Conservation (phyloP, 35 echinoderm and acorn worm species). For the Strongylocentrotus purpuratus region DNA sequence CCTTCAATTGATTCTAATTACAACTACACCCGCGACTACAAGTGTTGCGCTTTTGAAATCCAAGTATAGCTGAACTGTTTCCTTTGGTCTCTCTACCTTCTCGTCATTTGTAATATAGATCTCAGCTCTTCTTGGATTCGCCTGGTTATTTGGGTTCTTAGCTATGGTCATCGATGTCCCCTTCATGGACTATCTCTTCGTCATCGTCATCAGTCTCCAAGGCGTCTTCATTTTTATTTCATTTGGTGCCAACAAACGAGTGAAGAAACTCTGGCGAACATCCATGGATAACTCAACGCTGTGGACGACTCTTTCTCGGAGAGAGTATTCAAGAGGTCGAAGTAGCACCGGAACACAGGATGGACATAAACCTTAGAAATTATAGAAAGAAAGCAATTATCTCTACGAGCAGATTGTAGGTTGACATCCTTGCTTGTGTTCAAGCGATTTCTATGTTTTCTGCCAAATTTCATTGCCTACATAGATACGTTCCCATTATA, state of each 20-base stretch:
- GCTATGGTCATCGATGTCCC: background rate
- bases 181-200: background rate
- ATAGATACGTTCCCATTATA: no score
- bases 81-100: background rate
- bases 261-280: slow-evolving; percentile 3
- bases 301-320: background rate
- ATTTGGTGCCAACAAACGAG: slow-evolving; percentile 11
- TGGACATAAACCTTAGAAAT: background rate
- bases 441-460: no score
- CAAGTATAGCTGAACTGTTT: no score
- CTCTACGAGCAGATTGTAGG: no score
- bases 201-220: background rate
- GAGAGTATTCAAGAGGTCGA: background rate
- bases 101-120: background rate
- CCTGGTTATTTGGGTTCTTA: slow-evolving; percentile 13
- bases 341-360: background rate
- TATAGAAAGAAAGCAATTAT: no score
- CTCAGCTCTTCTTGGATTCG: slow-evolving; percentile 3
- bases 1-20: no score
- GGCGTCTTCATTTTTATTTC: background rate
- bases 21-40: no score
- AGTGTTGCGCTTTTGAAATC: no score
- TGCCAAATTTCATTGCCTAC: no score
- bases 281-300: background rate
- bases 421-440: no score